Evolutionary conservation across 2,113 vertebrate species (phyloP).

Genomic region (Todiramphus saurophagus): DNA sequence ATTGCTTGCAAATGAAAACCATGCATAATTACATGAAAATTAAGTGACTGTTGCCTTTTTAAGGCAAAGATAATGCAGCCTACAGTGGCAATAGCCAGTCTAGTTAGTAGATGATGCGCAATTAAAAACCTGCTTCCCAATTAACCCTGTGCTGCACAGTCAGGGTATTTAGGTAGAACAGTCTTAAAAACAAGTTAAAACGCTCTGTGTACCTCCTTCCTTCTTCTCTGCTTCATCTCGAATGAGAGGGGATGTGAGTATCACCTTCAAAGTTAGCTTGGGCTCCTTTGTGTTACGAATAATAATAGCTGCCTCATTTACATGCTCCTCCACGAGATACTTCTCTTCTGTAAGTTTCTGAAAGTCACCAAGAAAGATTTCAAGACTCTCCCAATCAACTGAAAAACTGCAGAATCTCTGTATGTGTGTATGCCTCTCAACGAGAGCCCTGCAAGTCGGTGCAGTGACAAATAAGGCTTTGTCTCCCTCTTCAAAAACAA

Average conservation of each 20-base stretch:
- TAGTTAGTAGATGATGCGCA: background rate
- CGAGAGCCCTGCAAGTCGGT: background rate
- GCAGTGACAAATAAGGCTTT: background rate
- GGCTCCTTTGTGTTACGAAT: slow-evolving; percentile 89
- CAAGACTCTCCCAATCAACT: slow-evolving; percentile 39
- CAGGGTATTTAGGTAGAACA: slow-evolving; percentile 25
- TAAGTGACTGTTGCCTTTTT: background rate
- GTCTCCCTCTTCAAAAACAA: slow-evolving; percentile 6
- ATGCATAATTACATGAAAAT: background rate
- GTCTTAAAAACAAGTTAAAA: slow-evolving; percentile 49
- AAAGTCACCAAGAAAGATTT: slow-evolving; percentile 75
- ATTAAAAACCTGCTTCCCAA: slow-evolving; percentile 23
- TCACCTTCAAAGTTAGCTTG: slow-evolving; percentile 92
- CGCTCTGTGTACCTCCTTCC: slow-evolving; percentile 82
- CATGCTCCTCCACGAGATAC: slow-evolving; percentile 88
- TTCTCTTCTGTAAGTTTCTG: slow-evolving; percentile 97
- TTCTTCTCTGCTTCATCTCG: slow-evolving; percentile 84
- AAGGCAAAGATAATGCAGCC: background rate
- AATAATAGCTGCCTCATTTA: slow-evolving; percentile 91
- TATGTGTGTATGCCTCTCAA: background rate
- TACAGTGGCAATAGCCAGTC: background rate
- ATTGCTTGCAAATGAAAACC: background rate
- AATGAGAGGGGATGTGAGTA: slow-evolving; percentile 92
- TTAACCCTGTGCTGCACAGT: slow-evolving; percentile 59
- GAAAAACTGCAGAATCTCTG: slow-evolving; percentile 18